phyloP scores from a whole-genome alignment of 2,113 vertebrate genomes.

The Vimba vimba region DNA sequence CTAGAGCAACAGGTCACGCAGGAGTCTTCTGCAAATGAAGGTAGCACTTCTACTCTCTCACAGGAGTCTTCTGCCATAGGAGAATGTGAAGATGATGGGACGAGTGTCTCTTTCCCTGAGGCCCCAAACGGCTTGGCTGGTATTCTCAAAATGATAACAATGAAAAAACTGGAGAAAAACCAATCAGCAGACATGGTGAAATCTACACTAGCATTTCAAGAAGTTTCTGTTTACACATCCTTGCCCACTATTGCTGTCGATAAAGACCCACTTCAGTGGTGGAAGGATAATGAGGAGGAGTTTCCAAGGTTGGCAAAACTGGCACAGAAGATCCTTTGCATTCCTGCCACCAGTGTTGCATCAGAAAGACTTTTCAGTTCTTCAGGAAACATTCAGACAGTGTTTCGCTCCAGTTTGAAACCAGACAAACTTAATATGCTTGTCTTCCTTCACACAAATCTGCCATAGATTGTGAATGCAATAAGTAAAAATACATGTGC shows the following conservation, averaged over 20 bases:
- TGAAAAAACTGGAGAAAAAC: background rate
- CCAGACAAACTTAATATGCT: too few species aligned
- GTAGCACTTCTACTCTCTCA: background rate
- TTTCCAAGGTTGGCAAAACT: constrained; percentile 46
- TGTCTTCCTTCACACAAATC: too few species aligned
- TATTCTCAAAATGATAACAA: constrained; percentile 28
- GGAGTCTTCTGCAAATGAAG: too few species aligned
- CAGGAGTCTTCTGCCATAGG: background rate
- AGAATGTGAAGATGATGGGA: constrained; percentile 31
- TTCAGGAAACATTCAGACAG: constrained; percentile 43
- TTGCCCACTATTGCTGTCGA: background rate
- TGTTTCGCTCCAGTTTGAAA: too few species aligned
- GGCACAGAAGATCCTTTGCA: background rate
- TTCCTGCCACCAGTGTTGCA: background rate
- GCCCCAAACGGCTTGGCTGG: constrained; percentile 42
- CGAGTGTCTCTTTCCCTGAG: background rate
- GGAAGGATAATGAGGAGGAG: background rate
- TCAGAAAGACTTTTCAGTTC: constrained; percentile 20
- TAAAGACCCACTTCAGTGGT: background rate
- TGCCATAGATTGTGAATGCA: too few species aligned
- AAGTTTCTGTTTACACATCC: background rate
- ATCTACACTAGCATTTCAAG: background rate
- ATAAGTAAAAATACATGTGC: too few species aligned
- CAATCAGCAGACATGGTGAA: background rate
- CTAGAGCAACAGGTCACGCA: background rate